Evolutionary conservation across 2,797 vertebrate genomes (phyloP), one percentile per base, ranked within the genome.

Genomic region (Peromyscus nudipes): DNA sequence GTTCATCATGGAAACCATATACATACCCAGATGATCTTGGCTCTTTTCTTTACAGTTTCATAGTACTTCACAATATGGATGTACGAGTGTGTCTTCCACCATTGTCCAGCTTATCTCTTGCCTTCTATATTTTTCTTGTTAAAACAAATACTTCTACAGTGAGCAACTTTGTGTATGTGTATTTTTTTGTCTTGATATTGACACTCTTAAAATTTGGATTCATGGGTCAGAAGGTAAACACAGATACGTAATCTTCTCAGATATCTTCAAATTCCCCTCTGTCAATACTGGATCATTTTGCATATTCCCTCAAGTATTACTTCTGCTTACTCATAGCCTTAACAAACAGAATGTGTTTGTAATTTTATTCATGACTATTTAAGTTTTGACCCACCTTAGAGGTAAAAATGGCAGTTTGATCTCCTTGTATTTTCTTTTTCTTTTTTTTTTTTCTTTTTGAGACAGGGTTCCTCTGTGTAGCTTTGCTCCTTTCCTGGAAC

Each of bases 331-430:
- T 8, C 27, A 29, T 0, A 23, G 19, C 31, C 49, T 84, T 25
- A 27, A 27, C 31, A 62, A 87, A 1, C 5, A 67, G 25, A 40
- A 29, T 65, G 29, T 91, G 1, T 62, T 94, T 88, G 29, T 83
- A 60, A 89, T 89, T 92, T 57, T n/a, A 52, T 81, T 82, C 16
- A 85, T 95, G 67, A 55, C 76, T 23, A 34, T 96, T 85, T 71
- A 34, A 31, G 46, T 76, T 84, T 90, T 87, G 94, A 31, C 62
- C 40, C 55, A 94, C 71, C 73, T 93, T 92, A 76, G 23, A 80
- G 16, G 8, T 94, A n/a, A 83, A 90, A 37, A 75, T 65, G 55
- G 3, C 14, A n/a, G 23, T 60, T 75, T 83, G 25, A 11, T 93
- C 25, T 76, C 84, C 25, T 65, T 80, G 29, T 67, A 71, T 93